These are phyloP conservation scores for Platysternon megacephalum DNA, from an alignment of 2,113 vertebrate genomes.

Conservation along the genomic window DNA sequence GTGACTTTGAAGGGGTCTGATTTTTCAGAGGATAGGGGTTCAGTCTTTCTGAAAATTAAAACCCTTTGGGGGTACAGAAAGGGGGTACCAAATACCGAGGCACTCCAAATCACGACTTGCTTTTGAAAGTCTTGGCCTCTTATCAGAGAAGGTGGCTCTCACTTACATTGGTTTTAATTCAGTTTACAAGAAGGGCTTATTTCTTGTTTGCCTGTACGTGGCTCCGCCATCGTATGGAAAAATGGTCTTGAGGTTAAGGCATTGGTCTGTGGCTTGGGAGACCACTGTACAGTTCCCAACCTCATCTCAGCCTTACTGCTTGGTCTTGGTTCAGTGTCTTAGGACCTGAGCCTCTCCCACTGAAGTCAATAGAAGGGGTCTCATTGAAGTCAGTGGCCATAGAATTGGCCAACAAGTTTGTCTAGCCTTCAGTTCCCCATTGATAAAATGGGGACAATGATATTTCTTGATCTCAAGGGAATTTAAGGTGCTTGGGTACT, in stretches of 20 bases:
- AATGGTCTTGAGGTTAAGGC: background rate
- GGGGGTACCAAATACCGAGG: no score
- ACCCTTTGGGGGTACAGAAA: no score
- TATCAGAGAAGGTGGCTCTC: no score
- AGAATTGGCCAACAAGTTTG: background rate
- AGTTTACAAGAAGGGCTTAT: background rate
- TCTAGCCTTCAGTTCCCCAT: background rate
- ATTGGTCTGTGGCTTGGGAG: background rate
- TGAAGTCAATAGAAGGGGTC: background rate
- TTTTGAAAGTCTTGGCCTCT: no score
- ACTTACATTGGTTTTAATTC: no score
- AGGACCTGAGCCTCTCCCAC: background rate
- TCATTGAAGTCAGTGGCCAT: background rate
- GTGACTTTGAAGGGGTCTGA: no score
- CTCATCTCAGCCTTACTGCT: background rate
- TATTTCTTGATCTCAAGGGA: background rate
- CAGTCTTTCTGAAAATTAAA: no score
- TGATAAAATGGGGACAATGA: background rate
- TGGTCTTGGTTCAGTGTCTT: background rate
- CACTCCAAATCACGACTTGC: no score
- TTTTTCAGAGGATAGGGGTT: no score
- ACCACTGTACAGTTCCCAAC: background rate
- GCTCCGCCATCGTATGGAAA: background rate
- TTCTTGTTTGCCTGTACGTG: background rate
- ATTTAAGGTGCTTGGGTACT: background rate